Evolutionary conservation across 2,113 vertebrate species (phyloP), one percentile per base, ranked within the genome.

Genomic region (Cranoglanis bouderius): DNA sequence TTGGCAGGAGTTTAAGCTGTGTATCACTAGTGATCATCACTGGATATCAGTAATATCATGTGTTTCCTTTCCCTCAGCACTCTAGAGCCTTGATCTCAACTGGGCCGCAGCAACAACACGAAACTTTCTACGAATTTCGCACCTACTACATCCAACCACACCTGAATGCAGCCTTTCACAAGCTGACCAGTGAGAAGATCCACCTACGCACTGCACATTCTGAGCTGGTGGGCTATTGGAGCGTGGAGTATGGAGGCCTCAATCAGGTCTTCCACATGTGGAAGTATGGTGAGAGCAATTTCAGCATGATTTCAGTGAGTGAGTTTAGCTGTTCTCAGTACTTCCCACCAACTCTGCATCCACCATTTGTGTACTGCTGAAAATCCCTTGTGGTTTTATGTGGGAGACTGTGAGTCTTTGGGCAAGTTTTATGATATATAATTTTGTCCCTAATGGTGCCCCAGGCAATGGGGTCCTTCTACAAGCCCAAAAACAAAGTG

Each of bases 261-360:
- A 99, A 98, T 95, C 96, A 96, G 90, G 96, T 97, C 29, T 92
- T 98, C 88, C 98, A 99, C 89, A 92, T 99, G 88, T 99, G 98
- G 98, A 97, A 98, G 90, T 99, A 96, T 84, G 96, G 96, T 96
- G 88, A 95, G 95, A 67, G 40, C 61, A 77, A 46, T 29, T 70
- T 82, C 10, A 38, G 4, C 35, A 26, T 82, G 80, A 82, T 57
- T n/a, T n/a, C n/a, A n/a, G 4, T n/a, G 49, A 72, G 61, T 29
- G 53, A 82, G 21, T 57, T 82, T 61, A 12, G 78, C 51, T 35
- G 21, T 81, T 53, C 38, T 40, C 18, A 38, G 9, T 57, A 57
- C n/a, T 81, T 81, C 49, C 24, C 2, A 55, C 8, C 9, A 40
- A 6, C 0, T 40, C 55, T 57, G 35, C 53, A 38, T 82, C 4